Base-by-base conservation (phyloP, 2,797 vertebrate genomes). In the Sorex maritimensis region DNA sequence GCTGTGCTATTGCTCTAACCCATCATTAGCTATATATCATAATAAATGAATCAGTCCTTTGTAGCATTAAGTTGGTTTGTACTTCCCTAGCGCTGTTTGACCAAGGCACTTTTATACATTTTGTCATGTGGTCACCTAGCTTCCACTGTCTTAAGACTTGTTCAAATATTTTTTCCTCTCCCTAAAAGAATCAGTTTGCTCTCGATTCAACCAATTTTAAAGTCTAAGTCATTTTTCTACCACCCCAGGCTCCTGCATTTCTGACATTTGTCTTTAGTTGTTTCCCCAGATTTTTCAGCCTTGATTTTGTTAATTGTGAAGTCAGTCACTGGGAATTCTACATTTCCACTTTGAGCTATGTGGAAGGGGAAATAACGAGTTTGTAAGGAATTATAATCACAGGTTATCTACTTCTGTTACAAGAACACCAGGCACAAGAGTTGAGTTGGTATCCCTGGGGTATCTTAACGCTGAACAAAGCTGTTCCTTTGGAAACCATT, bases 291-390 rank as follows among this genome's bases (percentile, higher is more conserved):
- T 74, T 28, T 78, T 23, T 30, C 41, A 49, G 30, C n/a, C 75
- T 90, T 69, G 13, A 91, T 90, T 73, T 52, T 26, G 34, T 78
- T 96, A 78, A 94, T 74, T 81, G 69, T 72, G 28, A 88, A 78
- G 28, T 81, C 83, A 93, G 67, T 94, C 88, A 78, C 80, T 65
- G 26, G 41, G 17, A 55, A 14, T 55, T 55, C 52, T 55, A 5
- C 4, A 55, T 55, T 55, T 14, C 17, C 52, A 14, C 52, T 55
- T 55, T 55, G 52, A 17, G 52, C 52, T 55, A 12, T 14, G 52
- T 55, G 3, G 13, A 55, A 17, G 17, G 13, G 7, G 41, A 44
- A 44, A 44, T 44, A 44, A 55, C 5, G 52, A 55, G 17, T 17
- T 55, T 55, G 13, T 5, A 55, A 5, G 52, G 17, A 55, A 17